Evolutionary conservation across 92 coral and sea anemone species (phyloP).

Genomic region (Zoanthus sansibaricus): DNA sequence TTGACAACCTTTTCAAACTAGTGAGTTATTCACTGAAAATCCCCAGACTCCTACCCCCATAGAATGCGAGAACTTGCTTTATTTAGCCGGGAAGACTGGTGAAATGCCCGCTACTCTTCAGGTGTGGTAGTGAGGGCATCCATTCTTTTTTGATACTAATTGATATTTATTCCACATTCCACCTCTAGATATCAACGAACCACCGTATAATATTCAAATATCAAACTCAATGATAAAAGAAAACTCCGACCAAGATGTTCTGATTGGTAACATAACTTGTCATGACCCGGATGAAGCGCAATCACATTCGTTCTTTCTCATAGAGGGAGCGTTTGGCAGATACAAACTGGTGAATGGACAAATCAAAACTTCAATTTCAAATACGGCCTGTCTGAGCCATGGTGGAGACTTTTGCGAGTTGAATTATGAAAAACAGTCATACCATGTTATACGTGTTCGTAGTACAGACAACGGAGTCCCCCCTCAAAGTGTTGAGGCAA

Average conservation of each 20-base stretch:
- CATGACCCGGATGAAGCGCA: slow-evolving; percentile 87
- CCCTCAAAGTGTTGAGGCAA: slow-evolving; percentile 65
- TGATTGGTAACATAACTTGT: slow-evolving; percentile 74
- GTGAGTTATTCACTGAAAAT: too few relatives aligned
- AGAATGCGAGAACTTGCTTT: too few relatives aligned
- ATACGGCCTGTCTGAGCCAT: slow-evolving; percentile 68
- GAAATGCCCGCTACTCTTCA: too few relatives aligned
- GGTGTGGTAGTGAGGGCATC: neutral
- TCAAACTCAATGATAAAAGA: slow-evolving; percentile 73
- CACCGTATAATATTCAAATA: slow-evolving; percentile 73
- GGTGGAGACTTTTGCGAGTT: slow-evolving; percentile 88
- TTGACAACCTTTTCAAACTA: too few relatives aligned
- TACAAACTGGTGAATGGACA: slow-evolving; percentile 78
- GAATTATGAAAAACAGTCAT: slow-evolving; percentile 78
- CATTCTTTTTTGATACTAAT: neutral
- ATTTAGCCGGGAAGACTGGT: too few relatives aligned
- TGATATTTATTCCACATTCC: neutral
- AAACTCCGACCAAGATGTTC: slow-evolving; percentile 75
- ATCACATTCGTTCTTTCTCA: slow-evolving; percentile 74
- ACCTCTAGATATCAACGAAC: slow-evolving; percentile 87
- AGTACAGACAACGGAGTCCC: slow-evolving; percentile 91
- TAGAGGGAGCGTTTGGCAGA: slow-evolving; percentile 81
- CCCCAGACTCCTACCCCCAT: too few relatives aligned
- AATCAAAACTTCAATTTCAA: slow-evolving; percentile 76
- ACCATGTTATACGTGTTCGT: slow-evolving; percentile 86